Percentiles rank a stretch among this genome's conserved stretches.
Conservation (phyloP, 92 coral and sea anemone genomes). For the Zoanthus sociatus region DNA sequence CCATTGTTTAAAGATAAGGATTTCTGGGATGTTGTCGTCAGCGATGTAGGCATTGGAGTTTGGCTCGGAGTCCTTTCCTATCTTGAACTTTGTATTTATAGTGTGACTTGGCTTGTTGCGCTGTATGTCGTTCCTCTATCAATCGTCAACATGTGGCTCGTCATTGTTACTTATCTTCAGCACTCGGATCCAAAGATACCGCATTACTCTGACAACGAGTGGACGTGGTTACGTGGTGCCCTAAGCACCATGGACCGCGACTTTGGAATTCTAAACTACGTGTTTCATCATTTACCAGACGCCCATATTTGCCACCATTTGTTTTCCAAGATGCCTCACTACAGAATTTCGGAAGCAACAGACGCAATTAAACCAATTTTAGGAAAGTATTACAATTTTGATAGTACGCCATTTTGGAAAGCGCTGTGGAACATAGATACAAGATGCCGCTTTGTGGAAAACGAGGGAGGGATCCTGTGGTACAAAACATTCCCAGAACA, state of each 20-base stretch:
- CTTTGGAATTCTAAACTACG: constrained; percentile 77
- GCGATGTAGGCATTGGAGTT: constrained; percentile 73
- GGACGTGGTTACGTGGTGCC: constrained; percentile 94
- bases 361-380: constrained; percentile 76
- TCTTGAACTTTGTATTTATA: constrained; percentile 56
- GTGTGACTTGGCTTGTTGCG: constrained; percentile 66
- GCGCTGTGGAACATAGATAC: constrained; percentile 86
- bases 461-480: constrained; percentile 80
- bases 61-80: constrained; percentile 74
- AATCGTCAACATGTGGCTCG: constrained; percentile 87
- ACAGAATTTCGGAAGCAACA: constrained; percentile 84
- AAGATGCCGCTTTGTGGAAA: constrained; percentile 86
- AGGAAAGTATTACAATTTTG: constrained; percentile 82
- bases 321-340: constrained; percentile 90
- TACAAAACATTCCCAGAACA: constrained; percentile 76
- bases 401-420: constrained; percentile 80
- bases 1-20: constrained; percentile 79
- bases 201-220: constrained; percentile 83
- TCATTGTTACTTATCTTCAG: constrained; percentile 82
- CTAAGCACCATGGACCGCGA: constrained; percentile 88
- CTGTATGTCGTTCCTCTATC: constrained; percentile 76
- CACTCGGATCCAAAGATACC: constrained; percentile 87
- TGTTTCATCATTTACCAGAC: constrained; percentile 84
- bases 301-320: constrained; percentile 82
- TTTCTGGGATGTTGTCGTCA: constrained; percentile 78